Evolutionary conservation across 2,797 vertebrate genomes (phyloP), one percentile per base, ranked within the genome.

Genomic region (Choloepus didactylus): DNA sequence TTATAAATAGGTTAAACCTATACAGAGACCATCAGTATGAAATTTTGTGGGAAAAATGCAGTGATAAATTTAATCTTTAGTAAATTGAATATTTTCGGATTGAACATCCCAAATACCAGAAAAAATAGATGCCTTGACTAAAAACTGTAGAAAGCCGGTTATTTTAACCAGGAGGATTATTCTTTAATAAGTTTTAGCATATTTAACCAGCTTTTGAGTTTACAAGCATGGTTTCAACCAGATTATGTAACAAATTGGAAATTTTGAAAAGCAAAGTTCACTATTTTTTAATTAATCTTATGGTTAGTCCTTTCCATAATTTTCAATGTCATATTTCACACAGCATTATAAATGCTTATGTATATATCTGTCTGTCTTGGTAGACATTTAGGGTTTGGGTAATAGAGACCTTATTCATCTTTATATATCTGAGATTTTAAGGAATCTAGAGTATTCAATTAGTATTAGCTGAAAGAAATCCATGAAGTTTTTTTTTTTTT

Each of bases 401-500:
- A 49, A 15, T 82, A 92, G 66, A 89, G 29, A 49, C 2, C n/a
- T 64, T 67, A 51, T 23, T 80, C 79, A 16, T 62, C 6, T 79
- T 83, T 93, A n/a, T 80, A 87, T 60, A 80, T 3, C 3, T 67
- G n/a, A 51, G 70, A 69, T 90, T 94, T 91, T 79, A 10, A 81
- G 31, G 11, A 83, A 80, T 80, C 31, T 46, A 44, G 87, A 80
- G 1, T 44, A 19, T 3, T 51, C 4, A 14, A 8, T 79, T 6
- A 64, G 12, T 70, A 15, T 44, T 56, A 4, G 3, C n/a, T 69
- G 21, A 86, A 27, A 27, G 16, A 77, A 91, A 88, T 69, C 1
- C 35, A 18, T 70, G 1, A 25, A 73, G 35, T 35, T 35, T 35
- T 35, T 83, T 66, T 64, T 10, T 64, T 10, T 10, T 1, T 79